Evolutionary conservation across 1,140 invertebrate species (phyloP).

Genomic region (Penaeus japonicus): DNA sequence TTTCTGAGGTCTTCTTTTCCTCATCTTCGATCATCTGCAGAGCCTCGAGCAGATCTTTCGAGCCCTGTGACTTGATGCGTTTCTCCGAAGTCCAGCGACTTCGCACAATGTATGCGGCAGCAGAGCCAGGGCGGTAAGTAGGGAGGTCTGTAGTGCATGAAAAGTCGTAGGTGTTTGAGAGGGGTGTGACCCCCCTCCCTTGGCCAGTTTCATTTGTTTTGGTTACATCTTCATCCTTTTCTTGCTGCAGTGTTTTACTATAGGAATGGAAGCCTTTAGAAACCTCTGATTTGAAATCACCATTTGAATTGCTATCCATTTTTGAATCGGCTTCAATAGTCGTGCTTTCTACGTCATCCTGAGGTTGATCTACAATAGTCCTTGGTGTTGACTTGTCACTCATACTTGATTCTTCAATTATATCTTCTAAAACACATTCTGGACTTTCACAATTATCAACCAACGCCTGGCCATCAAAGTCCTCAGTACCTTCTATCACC

Average conservation of each 20-base stretch:
- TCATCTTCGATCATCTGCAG: constrained; percentile 37
- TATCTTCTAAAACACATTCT: constrained; percentile 55
- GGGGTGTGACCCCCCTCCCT: neutral
- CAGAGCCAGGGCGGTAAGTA: constrained; percentile 4
- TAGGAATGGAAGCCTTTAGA: neutral
- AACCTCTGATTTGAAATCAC: neutral
- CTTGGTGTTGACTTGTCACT: constrained; percentile 33
- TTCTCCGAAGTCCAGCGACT: constrained; percentile 9
- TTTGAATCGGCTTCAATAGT: neutral
- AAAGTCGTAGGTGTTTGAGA: neutral
- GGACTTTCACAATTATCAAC: neutral
- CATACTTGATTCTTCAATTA: constrained; percentile 43
- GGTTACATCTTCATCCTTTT: neutral
- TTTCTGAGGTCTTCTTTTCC: constrained; percentile 15
- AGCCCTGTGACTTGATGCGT: neutral
- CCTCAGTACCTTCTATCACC: neutral
- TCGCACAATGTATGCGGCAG: neutral
- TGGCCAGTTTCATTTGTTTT: neutral
- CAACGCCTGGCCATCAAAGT: neutral
- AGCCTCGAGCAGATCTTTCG: constrained; percentile 30
- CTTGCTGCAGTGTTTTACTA: neutral
- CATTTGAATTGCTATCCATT: neutral
- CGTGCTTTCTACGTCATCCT: neutral
- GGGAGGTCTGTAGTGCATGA: constrained; percentile 33
- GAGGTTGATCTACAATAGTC: neutral